Conservation (phyloP, 2,113 vertebrate species). For the Pluvialis apricaria region DNA sequence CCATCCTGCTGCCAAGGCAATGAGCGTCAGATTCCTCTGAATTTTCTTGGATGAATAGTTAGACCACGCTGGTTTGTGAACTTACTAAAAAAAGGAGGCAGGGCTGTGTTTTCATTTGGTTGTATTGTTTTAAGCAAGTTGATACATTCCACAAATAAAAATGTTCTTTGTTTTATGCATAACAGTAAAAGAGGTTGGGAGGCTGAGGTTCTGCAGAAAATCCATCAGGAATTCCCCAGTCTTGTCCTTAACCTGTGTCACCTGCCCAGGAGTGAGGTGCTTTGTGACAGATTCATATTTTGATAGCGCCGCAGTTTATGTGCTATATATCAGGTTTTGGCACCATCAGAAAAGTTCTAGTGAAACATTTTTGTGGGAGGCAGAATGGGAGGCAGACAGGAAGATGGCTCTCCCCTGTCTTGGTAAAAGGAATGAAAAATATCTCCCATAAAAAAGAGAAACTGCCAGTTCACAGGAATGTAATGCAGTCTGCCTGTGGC, state of each 20-base stretch:
- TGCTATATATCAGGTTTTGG: neutral
- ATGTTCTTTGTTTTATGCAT: neutral
- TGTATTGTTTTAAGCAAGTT: constrained; percentile 28
- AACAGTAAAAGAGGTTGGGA: neutral
- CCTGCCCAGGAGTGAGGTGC: neutral
- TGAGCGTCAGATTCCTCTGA: neutral
- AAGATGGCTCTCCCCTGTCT: neutral
- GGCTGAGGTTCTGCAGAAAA: neutral
- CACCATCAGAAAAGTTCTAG: neutral
- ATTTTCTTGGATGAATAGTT: neutral
- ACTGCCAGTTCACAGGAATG: neutral
- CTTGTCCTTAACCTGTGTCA: neutral
- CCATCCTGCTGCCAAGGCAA: neutral
- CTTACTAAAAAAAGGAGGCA: constrained; percentile 2
- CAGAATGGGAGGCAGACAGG: neutral
- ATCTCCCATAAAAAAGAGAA: neutral
- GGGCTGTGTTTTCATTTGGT: neutral
- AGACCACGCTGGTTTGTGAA: neutral
- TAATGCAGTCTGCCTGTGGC: neutral
- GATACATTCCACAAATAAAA: neutral
- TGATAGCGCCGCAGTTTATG: neutral
- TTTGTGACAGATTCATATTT: neutral
- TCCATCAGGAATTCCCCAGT: neutral
- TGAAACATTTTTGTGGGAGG: neutral
- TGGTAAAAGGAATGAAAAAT: neutral